A percentile compares a stretch with the other conserved stretches of the same genome.
These are phyloP conservation scores for Semicossyphus pulcher DNA, from an alignment of 2,113 vertebrate genomes.

Conservation along the genomic window DNA sequence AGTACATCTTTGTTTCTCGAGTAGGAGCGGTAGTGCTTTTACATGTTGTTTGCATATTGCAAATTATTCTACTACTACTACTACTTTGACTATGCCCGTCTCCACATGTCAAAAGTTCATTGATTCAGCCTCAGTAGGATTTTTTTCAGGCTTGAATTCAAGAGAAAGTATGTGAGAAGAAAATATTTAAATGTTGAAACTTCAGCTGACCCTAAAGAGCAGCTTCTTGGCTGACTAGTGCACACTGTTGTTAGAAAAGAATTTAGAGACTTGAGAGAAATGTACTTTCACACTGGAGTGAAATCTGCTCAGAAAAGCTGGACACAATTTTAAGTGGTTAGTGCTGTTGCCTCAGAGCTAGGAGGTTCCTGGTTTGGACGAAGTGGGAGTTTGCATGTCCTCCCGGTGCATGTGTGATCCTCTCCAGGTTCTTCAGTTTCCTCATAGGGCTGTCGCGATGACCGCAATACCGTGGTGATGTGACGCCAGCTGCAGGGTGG, in stretches of 20 bases:
- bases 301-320: neutral
- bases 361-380: no score
- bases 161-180: neutral
- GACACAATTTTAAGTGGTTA: no score
- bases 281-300: no score
- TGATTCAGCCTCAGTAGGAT: neutral
- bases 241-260: neutral
- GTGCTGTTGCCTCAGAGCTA: no score
- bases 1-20: conserved; percentile 1
- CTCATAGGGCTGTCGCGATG: no score
- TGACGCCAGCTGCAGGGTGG: no score
- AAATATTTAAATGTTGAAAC: neutral
- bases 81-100: neutral
- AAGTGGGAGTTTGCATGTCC: no score
- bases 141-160: neutral
- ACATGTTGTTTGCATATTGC: neutral
- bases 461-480: no score
- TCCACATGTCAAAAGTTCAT: neutral
- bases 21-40: neutral
- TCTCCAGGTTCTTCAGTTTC: no score
- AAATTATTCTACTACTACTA: neutral
- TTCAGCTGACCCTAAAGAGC: neutral
- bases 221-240: neutral
- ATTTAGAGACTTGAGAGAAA: neutral
- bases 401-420: no score